phyloP scores from a whole-genome alignment of 2,113 vertebrate genomes.

The Mormyrus lacerda region DNA sequence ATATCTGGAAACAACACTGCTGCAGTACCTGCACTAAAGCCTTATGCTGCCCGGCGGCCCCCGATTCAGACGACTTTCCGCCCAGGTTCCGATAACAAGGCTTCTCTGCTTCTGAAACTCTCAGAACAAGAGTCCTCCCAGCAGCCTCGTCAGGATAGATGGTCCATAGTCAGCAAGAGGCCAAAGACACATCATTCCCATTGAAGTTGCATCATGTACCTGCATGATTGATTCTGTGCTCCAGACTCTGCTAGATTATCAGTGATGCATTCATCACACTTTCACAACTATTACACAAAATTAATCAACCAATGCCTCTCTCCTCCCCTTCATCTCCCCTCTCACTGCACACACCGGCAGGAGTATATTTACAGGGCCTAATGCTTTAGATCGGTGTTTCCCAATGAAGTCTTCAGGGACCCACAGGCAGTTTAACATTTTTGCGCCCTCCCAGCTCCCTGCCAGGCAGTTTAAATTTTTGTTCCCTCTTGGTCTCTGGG shows the following conservation, averaged over 20 bases:
- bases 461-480: background rate
- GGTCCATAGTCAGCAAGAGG: background rate
- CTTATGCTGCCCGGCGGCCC: background rate
- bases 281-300: background rate
- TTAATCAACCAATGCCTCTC: background rate
- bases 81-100: background rate
- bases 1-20: background rate
- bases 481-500: background rate
- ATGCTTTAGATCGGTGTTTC: background rate
- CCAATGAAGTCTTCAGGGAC: background rate
- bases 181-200: background rate
- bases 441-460: background rate
- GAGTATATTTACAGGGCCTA: background rate
- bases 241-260: background rate
- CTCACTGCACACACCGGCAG: background rate
- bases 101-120: background rate
- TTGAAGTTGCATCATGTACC: background rate
- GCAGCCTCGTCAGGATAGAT: background rate
- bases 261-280: conserved; percentile 11
- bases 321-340: background rate
- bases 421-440: background rate
- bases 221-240: background rate
- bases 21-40: background rate
- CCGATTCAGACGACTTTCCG: background rate
- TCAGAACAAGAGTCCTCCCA: background rate